A percentile compares a stretch with the other conserved stretches of the same genome.
Evolutionary conservation across 2,888 invertebrate genomes (phyloP).

Genomic region (Calephelis perditalis): DNA sequence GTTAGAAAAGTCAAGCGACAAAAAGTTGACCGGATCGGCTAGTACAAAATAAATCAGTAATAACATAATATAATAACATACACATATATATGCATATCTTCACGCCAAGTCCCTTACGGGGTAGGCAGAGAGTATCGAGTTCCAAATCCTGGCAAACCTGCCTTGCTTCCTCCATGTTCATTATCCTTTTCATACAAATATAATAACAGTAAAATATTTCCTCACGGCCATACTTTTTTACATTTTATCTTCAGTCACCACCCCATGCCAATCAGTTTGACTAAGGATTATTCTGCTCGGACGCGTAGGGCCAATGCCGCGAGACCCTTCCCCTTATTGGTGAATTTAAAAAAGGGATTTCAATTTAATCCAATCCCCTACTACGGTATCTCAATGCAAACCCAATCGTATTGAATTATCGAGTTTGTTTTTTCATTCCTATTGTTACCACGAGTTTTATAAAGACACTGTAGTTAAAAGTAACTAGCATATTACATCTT

Average conservation of each 20-base stretch:
- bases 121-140: too few species aligned
- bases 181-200: too few species aligned
- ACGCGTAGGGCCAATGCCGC: constrained; percentile 64
- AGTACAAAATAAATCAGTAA: too few species aligned
- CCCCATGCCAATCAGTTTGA: constrained; percentile 56
- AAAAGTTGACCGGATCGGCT: too few species aligned
- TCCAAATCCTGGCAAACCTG: too few species aligned
- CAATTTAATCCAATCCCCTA: constrained; percentile 71
- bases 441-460: too few species aligned
- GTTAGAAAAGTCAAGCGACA: too few species aligned
- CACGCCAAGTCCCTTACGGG: too few species aligned
- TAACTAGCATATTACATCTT: background rate
- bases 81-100: too few species aligned
- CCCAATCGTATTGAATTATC: constrained; percentile 5
- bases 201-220: background rate
- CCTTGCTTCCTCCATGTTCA: too few species aligned
- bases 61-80: too few species aligned
- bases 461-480: too few species aligned
- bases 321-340: constrained; percentile 68
- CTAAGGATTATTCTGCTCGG: constrained; percentile 62
- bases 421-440: background rate
- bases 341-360: constrained; percentile 74
- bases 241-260: constrained; percentile 17
- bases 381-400: constrained; percentile 33
- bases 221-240: constrained; percentile 12